Percentiles rank a stretch among this genome's conserved stretches.
These are phyloP conservation scores for human (Homo sapiens) DNA, from an alignment of 2,113 vertebrate species.

Conservation along the genomic window GRCh38 chr4:127549001-127549500, in stretches of 20 bases:
- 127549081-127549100: slow-evolving; percentile 50
- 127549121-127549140: slow-evolving; percentile 10
- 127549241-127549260: slow-evolving; percentile 60
- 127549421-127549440: slow-evolving; percentile 69
- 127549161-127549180: slow-evolving; percentile 74
- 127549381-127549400: slow-evolving; percentile 64
- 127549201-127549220: slow-evolving; percentile 72
- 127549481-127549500: neutral
- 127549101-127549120: slow-evolving; percentile 66
- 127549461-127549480: slow-evolving; percentile 28
- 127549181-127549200: slow-evolving; percentile 65
- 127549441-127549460: slow-evolving; percentile 4
- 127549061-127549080: slow-evolving; percentile 19
- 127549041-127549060: slow-evolving; percentile 40
- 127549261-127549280: slow-evolving; percentile 76
- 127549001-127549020: neutral
- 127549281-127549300: slow-evolving; percentile 82
- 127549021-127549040: neutral
- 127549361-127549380: slow-evolving; percentile 73
- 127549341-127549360: slow-evolving; percentile 73
- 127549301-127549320: slow-evolving; percentile 77
- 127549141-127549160: slow-evolving; percentile 62
- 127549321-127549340: slow-evolving; percentile 74
- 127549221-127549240: slow-evolving; percentile 69
- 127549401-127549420: slow-evolving; percentile 16